A percentile compares a stretch with the other conserved stretches of the same genome.
These are phyloP conservation scores for Carterocephalus palaemon DNA, from an alignment of 2,888 invertebrate species.

Conservation along the genomic window DNA sequence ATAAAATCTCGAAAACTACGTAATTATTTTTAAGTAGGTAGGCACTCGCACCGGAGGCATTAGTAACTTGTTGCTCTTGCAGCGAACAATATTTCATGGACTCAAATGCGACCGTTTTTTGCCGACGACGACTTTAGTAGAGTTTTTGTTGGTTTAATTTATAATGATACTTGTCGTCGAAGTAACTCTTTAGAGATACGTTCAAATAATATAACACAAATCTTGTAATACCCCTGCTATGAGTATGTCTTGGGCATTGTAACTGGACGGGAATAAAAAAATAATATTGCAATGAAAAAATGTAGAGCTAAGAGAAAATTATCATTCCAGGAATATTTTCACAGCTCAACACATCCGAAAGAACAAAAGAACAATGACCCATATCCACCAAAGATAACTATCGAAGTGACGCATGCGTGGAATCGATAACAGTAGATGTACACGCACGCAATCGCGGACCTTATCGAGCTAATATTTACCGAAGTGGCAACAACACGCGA, in stretches of 20 bases:
- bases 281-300: constrained; percentile 1
- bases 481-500: constrained; percentile 65
- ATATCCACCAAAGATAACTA: constrained; percentile 74
- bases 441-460: constrained; percentile 66
- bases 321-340: constrained; percentile 41
- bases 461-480: constrained; percentile 71
- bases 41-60: constrained; percentile 10
- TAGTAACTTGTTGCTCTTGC: constrained; percentile 31
- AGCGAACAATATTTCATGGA: constrained; percentile 29
- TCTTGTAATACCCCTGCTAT: not conserved
- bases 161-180: constrained; percentile 34
- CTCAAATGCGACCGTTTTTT: constrained; percentile 33
- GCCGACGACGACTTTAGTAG: constrained; percentile 37
- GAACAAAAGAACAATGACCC: constrained; percentile 77
- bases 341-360: constrained; percentile 51
- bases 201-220: not conserved
- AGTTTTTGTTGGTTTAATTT: constrained; percentile 43
- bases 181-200: constrained; percentile 21
- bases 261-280: not conserved
- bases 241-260: not conserved
- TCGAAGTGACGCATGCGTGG: constrained; percentile 74
- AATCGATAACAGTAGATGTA: constrained; percentile 73
- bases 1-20: constrained; percentile 17
- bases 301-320: constrained; percentile 5
- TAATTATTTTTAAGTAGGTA: constrained; percentile 24